Evolutionary conservation across 2,888 invertebrate species (phyloP).

Genomic region (Drosophila rellima): DNA sequence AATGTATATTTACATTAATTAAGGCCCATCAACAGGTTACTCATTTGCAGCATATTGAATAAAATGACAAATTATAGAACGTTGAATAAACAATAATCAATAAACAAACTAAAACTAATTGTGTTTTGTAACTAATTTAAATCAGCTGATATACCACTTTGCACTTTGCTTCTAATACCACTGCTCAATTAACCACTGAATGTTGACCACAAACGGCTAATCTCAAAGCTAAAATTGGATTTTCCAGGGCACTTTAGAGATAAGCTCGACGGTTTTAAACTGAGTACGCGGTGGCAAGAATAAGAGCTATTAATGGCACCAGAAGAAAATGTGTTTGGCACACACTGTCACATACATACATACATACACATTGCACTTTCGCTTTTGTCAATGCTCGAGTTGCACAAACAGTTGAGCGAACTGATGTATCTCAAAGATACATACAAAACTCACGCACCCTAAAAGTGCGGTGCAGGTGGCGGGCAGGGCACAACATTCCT

Average conservation of each 20-base stretch:
- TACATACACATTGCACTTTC: slow-evolving; percentile 62
- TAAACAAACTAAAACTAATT: neutral
- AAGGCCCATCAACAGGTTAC: slow-evolving; percentile 8
- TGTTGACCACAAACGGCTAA: slow-evolving; percentile 19
- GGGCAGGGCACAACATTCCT: slow-evolving; percentile 53
- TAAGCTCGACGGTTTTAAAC: slow-evolving; percentile 15
- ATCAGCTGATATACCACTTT: slow-evolving; percentile 2
- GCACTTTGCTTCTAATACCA: slow-evolving; percentile 20
- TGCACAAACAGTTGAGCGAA: slow-evolving; percentile 20
- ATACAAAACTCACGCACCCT: slow-evolving; percentile 47
- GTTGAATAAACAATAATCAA: slow-evolving; percentile 17
- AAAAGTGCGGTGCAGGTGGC: neutral
- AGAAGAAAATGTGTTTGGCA: slow-evolving; percentile 5
- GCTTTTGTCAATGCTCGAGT: slow-evolving; percentile 44
- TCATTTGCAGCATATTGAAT: slow-evolving; percentile 7
- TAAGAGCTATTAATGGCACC: slow-evolving; percentile 19
- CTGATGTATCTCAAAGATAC: slow-evolving; percentile 66
- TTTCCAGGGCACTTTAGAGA: slow-evolving; percentile 20
- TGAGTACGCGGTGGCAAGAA: slow-evolving; percentile 7
- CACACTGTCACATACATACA: slow-evolving; percentile 12
- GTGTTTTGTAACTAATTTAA: slow-evolving; percentile 7
- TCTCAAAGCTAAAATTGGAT: slow-evolving; percentile 16
- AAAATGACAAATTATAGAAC: too few species aligned
- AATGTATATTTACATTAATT: neutral
- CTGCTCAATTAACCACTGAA: slow-evolving; percentile 5